Evolutionary conservation across 2,113 vertebrate species (phyloP).

Genomic region (Menura novaehollandiae): DNA sequence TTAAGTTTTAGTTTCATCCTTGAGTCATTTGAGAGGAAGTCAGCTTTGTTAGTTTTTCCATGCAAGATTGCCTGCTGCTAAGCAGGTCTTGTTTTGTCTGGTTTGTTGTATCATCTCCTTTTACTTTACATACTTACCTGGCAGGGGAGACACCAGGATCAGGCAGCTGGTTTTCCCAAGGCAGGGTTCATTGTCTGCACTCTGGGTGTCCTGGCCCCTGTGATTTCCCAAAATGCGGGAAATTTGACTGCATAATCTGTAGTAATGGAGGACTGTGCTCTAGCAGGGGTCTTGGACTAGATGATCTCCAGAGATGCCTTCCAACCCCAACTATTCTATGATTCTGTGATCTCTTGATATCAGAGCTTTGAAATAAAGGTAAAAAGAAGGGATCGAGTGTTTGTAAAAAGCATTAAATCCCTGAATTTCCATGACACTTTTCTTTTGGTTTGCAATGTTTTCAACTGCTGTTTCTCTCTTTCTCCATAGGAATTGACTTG

Average conservation of each 20-base stretch:
- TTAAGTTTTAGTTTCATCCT: neutral
- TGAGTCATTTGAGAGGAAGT: neutral
- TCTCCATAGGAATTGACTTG: constrained; percentile 86
- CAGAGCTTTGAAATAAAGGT: neutral
- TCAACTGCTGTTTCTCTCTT: neutral
- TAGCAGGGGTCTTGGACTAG: neutral
- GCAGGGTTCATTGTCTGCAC: neutral
- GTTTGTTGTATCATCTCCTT: neutral
- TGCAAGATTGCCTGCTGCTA: neutral
- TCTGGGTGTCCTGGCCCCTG: neutral
- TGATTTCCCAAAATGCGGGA: neutral
- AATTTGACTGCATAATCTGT: neutral
- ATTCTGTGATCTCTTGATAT: neutral
- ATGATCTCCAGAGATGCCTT: neutral
- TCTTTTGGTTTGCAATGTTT: neutral
- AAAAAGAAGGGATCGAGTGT: neutral
- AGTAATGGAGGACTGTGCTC: neutral
- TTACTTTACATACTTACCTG: neutral
- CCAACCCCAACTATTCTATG: neutral
- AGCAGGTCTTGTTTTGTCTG: neutral
- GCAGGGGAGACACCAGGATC: neutral
- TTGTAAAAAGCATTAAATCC: neutral
- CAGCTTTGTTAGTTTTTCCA: neutral
- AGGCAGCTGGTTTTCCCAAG: neutral
- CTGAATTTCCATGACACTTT: neutral